A percentile compares a stretch with the other conserved stretches of the same genome.
phyloP scores from a whole-genome alignment of 2,797 vertebrate species.

The Peromyscus attwateri region DNA sequence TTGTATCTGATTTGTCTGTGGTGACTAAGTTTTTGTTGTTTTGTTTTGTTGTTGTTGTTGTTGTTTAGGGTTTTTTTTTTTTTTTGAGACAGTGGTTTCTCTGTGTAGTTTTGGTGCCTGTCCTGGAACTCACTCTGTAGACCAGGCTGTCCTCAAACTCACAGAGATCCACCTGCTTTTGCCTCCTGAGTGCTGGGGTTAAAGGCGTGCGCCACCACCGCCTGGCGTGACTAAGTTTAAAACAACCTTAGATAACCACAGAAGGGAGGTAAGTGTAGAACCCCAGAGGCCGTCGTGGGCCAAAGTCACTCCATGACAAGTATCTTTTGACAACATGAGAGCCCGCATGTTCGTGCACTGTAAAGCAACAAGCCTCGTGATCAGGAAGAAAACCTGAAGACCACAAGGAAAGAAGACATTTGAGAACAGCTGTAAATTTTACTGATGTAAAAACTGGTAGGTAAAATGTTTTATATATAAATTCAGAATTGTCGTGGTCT shows the following conservation, averaged over 20 bases:
- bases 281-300: background rate
- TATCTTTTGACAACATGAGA: conserved; percentile 30
- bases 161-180: too few relatives aligned
- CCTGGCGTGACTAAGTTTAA: background rate
- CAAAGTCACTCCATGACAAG: background rate
- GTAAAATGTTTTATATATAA: background rate
- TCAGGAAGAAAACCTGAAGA: background rate
- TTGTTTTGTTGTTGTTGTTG: too few relatives aligned
- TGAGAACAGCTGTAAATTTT: background rate
- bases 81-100: too few relatives aligned
- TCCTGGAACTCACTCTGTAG: too few relatives aligned
- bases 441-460: conserved; percentile 1
- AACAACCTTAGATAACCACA: background rate
- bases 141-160: too few relatives aligned
- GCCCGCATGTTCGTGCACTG: background rate
- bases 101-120: too few relatives aligned
- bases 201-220: too few relatives aligned
- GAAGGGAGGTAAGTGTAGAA: background rate
- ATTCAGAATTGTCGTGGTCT: conserved; percentile 31
- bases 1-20: background rate
- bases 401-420: background rate
- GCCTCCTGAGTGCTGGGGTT: too few relatives aligned
- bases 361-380: conserved; percentile 2
- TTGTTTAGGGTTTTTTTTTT: too few relatives aligned
- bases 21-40: background rate